These are phyloP conservation scores for Drosophila orosa DNA, from an alignment of 1,140 invertebrate genomes.

Conservation along the genomic window DNA sequence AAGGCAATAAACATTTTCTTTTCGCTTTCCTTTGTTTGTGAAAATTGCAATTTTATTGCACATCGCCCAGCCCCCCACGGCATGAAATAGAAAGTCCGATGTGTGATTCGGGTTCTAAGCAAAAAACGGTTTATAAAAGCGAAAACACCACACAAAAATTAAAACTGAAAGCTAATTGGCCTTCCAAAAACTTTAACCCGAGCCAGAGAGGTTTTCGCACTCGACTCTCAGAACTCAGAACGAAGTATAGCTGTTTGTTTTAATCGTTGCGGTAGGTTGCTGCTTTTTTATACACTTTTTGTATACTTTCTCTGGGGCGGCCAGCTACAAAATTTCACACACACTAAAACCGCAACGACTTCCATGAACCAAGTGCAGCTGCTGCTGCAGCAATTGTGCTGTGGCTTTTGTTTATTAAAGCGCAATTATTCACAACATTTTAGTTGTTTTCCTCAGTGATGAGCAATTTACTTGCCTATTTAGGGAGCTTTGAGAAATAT, in stretches of 20 bases:
- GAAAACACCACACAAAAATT: neutral
- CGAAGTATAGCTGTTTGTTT: conserved; percentile 5
- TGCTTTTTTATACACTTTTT: conserved; percentile 59
- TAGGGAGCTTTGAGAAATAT: neutral
- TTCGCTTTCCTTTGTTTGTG: conserved; percentile 76
- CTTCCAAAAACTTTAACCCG: conserved; percentile 39
- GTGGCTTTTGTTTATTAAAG: conserved; percentile 69
- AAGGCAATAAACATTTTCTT: conserved; percentile 41
- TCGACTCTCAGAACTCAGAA: conserved; percentile 43
- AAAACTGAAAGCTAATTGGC: conserved; percentile 68
- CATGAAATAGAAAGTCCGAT: conserved; percentile 74
- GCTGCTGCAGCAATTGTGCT: conserved; percentile 30
- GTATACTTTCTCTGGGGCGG: conserved; percentile 47
- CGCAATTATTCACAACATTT: conserved; percentile 65
- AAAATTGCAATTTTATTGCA: conserved; percentile 78
- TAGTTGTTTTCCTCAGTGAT: conserved; percentile 16
- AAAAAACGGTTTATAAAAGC: neutral
- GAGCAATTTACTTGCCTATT: neutral
- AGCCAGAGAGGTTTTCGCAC: conserved; percentile 33
- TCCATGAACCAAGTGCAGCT: conserved; percentile 26
- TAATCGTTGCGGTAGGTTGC: conserved; percentile 27
- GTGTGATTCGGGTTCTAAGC: conserved; percentile 36
- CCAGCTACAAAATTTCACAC: conserved; percentile 64
- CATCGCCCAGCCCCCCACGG: conserved; percentile 55
- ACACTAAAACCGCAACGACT: conserved; percentile 41